Conservation (phyloP, 53 echinoderm and acorn worm genomes). For the Stichopus horrens region DNA sequence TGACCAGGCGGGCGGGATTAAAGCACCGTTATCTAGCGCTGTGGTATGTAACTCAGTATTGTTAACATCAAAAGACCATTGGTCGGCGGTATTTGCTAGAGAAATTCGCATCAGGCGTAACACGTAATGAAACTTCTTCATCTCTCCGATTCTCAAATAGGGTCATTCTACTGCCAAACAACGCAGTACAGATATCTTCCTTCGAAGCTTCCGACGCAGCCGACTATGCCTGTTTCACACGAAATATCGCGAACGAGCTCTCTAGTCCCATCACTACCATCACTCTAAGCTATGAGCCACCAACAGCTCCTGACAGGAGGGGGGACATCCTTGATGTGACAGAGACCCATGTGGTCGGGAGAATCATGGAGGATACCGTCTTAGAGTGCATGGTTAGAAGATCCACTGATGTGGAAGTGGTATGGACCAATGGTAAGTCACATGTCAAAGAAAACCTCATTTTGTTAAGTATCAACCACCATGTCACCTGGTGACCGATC, state of each 20-base stretch:
- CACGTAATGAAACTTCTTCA: too few species aligned
- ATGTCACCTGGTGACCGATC: too few species aligned
- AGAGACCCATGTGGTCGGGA: neutral
- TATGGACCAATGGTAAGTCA: conserved; percentile 26
- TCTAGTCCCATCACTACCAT: neutral
- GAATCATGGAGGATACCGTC: neutral
- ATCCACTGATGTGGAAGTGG: neutral
- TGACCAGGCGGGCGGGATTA: too few species aligned
- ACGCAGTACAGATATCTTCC: neutral
- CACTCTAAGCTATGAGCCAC: neutral
- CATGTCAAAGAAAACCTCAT: neutral
- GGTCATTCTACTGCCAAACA: conserved; percentile 4
- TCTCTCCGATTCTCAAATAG: neutral
- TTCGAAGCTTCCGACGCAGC: neutral
- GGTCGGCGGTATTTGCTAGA: too few species aligned
- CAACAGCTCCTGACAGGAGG: neutral
- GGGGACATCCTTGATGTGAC: neutral
- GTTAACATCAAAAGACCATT: too few species aligned
- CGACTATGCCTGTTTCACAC: neutral
- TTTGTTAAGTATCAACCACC: too few species aligned
- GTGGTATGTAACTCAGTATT: too few species aligned
- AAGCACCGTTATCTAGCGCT: too few species aligned
- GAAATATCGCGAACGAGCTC: neutral
- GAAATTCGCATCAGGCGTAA: too few species aligned
- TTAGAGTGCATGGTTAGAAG: conserved; percentile 10